Base-by-base conservation (phyloP, 1,140 invertebrate genomes). In the Caenorhabditis briggsae region DNA sequence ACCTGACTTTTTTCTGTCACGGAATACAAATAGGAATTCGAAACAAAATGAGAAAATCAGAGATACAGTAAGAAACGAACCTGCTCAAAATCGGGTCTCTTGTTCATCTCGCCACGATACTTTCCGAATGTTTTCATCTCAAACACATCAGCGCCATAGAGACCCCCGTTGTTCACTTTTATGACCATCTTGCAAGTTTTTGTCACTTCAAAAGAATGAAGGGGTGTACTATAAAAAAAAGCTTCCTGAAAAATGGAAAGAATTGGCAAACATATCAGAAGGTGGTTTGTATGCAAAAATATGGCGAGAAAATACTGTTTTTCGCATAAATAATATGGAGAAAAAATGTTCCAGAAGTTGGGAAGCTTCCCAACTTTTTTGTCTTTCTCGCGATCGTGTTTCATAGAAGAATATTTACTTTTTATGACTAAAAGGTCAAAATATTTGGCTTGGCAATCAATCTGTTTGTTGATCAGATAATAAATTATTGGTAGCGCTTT, bases 401-500 rank as follows among this genome's bases (percentile, higher is more conserved):
- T 43, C 33, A 12, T 33, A 14, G 64, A 70, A 70, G 3, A 18
- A 6, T 78, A 23, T 78, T 78, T 48, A 78, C 70, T 78, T 78
- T 33, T 53, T 20, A 18, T 12, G 11, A 78, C 9, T 16, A 12
- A 43, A 43, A 23, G 46, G 46, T 50, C 70, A 78, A 50, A 78
- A 78, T 78, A 78, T 78, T 78, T 78, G 46, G 9, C 14, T 78
- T 78, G 70, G 70, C 70, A 78, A 50, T 78, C 43, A 78, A 50
- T 50, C 50, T 78, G 23, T 78, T 78, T 78, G 70, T 46, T 53
- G 46, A 18, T 78, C 50, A 50, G 70, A 78, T 78, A 18, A 50
- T 23, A 50, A 50, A 3, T 61, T 7, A 50, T 48, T 78, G 46
- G 33, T 11, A 50, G 5, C 8, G 11, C 7, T 0, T 46, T 16